Evolutionary conservation across 35 echinoderm and acorn worm genomes (phyloP).

Genomic region (Heliocidaris erythrogramma): DNA sequence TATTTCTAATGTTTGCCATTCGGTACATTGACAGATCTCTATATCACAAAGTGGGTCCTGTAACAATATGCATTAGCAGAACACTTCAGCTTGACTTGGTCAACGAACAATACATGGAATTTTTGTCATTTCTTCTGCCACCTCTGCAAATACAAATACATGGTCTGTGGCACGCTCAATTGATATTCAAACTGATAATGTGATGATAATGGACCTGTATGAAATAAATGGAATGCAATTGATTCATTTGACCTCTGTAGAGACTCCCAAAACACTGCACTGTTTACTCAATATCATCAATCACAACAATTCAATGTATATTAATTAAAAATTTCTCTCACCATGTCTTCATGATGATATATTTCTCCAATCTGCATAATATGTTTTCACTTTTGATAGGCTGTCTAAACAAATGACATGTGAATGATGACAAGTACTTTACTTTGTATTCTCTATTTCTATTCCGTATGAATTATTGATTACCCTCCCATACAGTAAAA

Average conservation of each 20-base stretch:
- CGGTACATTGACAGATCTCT: not conserved
- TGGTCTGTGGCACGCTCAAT: not conserved
- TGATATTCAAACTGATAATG: not conserved
- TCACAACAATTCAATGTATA: not conserved
- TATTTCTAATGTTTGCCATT: not conserved
- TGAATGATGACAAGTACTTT: too few relatives aligned
- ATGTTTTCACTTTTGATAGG: too few relatives aligned
- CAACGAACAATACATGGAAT: not conserved
- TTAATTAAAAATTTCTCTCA: too few relatives aligned
- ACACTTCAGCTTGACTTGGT: not conserved
- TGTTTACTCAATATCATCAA: not conserved
- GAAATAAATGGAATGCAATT: not conserved
- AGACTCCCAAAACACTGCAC: not conserved
- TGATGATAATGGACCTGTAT: not conserved
- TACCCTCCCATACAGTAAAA: too few relatives aligned
- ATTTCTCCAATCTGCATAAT: too few relatives aligned
- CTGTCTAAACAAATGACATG: too few relatives aligned
- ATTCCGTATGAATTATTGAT: too few relatives aligned
- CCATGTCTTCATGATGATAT: too few relatives aligned
- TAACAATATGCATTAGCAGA: not conserved
- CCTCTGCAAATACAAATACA: not conserved
- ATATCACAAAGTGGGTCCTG: not conserved
- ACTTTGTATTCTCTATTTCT: too few relatives aligned
- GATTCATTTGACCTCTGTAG: not conserved
- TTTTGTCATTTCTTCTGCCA: conserved; percentile 2